phyloP scores from a whole-genome alignment of 2,888 invertebrate species.

The Pristionchus mayeri region DNA sequence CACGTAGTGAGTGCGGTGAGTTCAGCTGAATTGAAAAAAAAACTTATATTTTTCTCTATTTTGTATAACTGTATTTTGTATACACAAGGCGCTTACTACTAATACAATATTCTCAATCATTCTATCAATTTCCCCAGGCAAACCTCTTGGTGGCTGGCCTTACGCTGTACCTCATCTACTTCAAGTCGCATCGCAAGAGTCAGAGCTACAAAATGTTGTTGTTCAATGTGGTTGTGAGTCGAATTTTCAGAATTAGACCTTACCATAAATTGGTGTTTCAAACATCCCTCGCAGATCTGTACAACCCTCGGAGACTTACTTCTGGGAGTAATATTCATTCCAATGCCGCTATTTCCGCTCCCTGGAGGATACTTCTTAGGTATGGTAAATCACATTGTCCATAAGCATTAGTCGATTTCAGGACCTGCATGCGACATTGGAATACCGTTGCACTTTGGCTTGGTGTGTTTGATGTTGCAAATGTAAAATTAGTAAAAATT shows the following conservation, averaged over 20 bases:
- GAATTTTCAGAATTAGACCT: too few species aligned
- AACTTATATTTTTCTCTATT: too few species aligned
- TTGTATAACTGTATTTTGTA: too few species aligned
- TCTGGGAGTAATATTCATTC: conserved; percentile 15
- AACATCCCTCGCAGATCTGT: neutral
- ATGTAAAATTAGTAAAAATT: too few species aligned
- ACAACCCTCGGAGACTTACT: neutral
- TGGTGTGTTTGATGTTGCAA: too few species aligned
- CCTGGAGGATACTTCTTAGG: conserved; percentile 1
- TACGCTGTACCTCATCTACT: neutral
- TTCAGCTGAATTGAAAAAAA: too few species aligned
- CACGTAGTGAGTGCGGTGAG: too few species aligned
- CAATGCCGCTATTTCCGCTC: neutral
- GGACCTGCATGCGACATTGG: neutral
- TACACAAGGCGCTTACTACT: too few species aligned
- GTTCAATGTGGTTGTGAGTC: neutral
- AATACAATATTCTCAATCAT: too few species aligned
- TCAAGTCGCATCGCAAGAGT: neutral
- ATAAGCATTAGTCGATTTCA: neutral
- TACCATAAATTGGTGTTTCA: too few species aligned
- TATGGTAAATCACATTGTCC: neutral
- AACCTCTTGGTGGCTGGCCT: neutral
- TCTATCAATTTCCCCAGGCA: neutral
- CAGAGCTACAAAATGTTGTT: conserved; percentile 5
- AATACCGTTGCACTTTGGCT: neutral